A percentile compares a stretch with the other conserved stretches of the same genome.
These are phyloP conservation scores for Geodia barretti DNA, from an alignment of 37 sponge, comb jelly and placozoan genomes.

Conservation along the genomic window DNA sequence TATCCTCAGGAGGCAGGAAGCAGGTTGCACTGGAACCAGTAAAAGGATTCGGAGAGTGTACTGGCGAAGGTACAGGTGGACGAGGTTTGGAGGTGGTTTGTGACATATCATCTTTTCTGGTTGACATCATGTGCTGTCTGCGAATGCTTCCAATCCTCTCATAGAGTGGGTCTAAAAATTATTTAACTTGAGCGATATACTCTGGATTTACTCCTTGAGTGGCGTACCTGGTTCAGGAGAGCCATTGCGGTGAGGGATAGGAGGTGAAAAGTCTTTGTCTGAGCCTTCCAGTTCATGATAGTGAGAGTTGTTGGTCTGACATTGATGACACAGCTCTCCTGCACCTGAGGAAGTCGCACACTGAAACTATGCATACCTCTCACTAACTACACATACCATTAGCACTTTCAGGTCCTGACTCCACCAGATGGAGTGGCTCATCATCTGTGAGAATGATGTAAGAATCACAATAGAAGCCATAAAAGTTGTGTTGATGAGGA, in stretches of 20 bases:
- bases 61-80: too few species aligned
- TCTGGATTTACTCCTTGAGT: too few species aligned
- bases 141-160: constrained; percentile 9
- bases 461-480: neutral
- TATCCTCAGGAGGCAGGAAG: neutral
- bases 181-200: too few species aligned
- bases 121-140: neutral
- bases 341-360: neutral
- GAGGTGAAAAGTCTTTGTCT: too few species aligned
- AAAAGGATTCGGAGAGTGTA: too few species aligned
- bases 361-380: neutral
- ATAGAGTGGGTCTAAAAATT: neutral
- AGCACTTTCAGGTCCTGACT: too few species aligned
- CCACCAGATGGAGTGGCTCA: too few species aligned
- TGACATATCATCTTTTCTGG: neutral
- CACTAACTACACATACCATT: too few species aligned
- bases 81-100: too few species aligned
- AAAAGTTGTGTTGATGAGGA: neutral
- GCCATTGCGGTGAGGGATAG: too few species aligned
- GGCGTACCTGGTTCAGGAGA: too few species aligned
- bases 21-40: too few species aligned
- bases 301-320: neutral
- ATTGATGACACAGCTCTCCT: neutral
- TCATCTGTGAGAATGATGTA: neutral
- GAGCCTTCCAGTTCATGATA: neutral